Percentiles rank a stretch among this genome's conserved stretches.
Conservation (phyloP, 2,113 vertebrate genomes). For the Stomatorhinus ivindoensis region DNA sequence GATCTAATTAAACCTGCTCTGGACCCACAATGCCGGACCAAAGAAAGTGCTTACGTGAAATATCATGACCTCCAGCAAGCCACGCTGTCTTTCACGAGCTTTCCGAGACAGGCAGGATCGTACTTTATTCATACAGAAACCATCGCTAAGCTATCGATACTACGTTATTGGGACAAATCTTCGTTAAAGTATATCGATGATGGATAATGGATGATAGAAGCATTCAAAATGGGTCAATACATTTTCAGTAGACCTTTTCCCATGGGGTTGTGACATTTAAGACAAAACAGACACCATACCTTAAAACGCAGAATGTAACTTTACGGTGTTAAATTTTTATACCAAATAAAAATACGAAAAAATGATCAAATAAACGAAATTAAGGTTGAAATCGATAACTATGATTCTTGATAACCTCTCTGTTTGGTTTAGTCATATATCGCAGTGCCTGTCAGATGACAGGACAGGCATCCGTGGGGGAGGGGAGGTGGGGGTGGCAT, state of each 20-base stretch:
- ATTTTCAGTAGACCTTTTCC: background rate
- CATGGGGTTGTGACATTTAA: background rate
- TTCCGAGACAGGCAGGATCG: background rate
- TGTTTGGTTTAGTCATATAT: background rate
- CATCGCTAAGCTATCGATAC: background rate
- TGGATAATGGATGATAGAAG: background rate
- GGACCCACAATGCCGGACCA: conserved; percentile 42
- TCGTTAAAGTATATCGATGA: background rate
- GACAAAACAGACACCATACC: background rate
- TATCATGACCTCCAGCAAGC: conserved; percentile 44
- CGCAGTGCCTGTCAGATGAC: background rate
- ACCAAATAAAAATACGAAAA: background rate
- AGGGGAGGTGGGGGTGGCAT: no score
- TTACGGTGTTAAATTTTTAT: background rate
- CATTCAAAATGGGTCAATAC: background rate
- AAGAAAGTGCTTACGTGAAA: conserved; percentile 39
- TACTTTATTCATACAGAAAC: no score
- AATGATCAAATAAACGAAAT: background rate
- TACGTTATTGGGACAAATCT: background rate
- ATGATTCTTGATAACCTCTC: background rate
- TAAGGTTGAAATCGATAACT: background rate
- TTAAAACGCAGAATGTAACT: background rate
- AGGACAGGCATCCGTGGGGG: background rate
- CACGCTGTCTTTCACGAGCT: conserved; percentile 24
- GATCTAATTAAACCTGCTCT: conserved; percentile 51